Base-by-base conservation (phyloP, 2,888 invertebrate species). In the Cheilosia vernalis region DNA sequence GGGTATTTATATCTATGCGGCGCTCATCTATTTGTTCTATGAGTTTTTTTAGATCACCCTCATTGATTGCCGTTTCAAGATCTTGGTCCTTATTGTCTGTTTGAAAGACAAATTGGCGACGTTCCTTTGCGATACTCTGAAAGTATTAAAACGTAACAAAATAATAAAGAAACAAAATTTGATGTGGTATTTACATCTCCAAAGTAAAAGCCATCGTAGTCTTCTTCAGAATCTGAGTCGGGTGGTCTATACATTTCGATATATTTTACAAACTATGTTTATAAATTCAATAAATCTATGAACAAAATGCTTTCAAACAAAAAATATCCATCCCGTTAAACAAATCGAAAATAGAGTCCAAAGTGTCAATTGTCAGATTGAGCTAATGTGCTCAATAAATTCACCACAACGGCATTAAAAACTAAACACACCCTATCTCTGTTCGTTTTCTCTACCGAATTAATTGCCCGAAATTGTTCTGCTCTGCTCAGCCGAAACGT, bases 181-280 rank as follows among this genome's bases (percentile, higher is more conserved):
- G 9, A 4, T 13, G 56, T 15, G 51, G 55, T n/a, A 64, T 60
- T 84, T 56, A 73, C 87, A 67, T 90, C 90, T 13, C 90, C 89
- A 87, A 92, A 92, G 60, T 79, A 88, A 66, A 91, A 92, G 0
- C 92, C 92, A 49, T 91, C 92, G 64, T 91, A 92, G 82, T 88
- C 87, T 58, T 89, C 90, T 21, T 91, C 91, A 0, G 92, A 91
- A 78, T 91, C 91, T 0, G 89, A 88, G 30, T 89, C 88, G 17
- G 88, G 88, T 30, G 91, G 92, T 30, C 91, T 84, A 60, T 90
- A 91, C 85, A 85, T 85, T 6, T 47, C 49, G 30, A 49, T 64
- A 66, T 67, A n/a, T 44, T n/a, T 30, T 10, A 27, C 6, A 49
- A 40, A 24, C 37, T 13, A 37, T 21, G 2, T 24, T 33, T 9